Evolutionary conservation across 2,113 vertebrate genomes (phyloP), one percentile per base, ranked within the genome.

Genomic region (Lipophrys pholis): DNA sequence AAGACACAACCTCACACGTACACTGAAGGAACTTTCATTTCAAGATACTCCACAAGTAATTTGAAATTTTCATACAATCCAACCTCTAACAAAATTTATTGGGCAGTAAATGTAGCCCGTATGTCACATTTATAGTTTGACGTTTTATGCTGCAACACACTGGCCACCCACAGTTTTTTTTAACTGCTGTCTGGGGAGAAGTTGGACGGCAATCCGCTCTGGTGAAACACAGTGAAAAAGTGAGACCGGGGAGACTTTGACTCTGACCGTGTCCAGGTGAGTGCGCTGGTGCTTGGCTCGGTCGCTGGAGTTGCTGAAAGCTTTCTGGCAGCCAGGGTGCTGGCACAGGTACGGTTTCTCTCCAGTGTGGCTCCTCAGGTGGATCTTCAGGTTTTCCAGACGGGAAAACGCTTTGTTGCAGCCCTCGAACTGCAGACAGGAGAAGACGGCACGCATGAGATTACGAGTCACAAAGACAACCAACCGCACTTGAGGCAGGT

Each of bases 221-320:
- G 52, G 11, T 5, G 54, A 74, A 17, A 52, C 55, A 54, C 35
- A 30, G 21, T 9, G 35, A 54, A 53, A 80, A 80, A 55, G 59
- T 14, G 58, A 73, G 70, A 66, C 49, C 63, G 78, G 67, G 41
- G 54, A 60, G 66, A 14, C 72, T 59, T 66, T 0, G 59, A 59
- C 65, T 84, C 95, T 96, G 93, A 99, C 97, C 77, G 97, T 99
- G 87, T 99, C 97, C 57, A 99, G 97, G 94, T 99, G 97, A 61
- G 97, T 99, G 86, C 97, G 95, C 89, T 99, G 97, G 83, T 99
- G 97, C 93, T 99, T 99, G 62, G 97, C 97, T 2, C 97, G 95
- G 92, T 99, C 97, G 0, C 97, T 99, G 91, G 97, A 99, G 94
- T 99, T 99, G 93, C 97, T 99, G 95, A 99, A 99, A 86, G 97